phyloP scores from a whole-genome alignment of 2,888 invertebrate species.

The Tetranychus truncatus region DNA sequence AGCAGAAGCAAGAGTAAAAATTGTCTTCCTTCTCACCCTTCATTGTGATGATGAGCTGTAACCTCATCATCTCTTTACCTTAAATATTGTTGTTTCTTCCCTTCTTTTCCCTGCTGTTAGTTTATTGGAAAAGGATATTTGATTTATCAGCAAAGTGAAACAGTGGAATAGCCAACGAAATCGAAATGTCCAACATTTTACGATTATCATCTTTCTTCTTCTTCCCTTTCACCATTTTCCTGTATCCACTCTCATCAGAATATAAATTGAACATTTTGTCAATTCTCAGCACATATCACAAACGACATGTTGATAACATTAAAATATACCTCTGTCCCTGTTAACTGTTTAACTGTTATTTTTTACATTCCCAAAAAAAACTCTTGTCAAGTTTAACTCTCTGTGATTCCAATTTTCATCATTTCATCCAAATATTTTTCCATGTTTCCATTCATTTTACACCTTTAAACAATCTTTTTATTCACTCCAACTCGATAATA shows the following conservation, averaged over 20 bases:
- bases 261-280: slow-evolving; percentile 1
- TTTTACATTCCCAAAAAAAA: background rate
- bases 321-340: background rate
- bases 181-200: background rate
- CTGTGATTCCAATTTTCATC: background rate
- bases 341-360: background rate
- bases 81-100: background rate
- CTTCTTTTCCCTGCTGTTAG: background rate
- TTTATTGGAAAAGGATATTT: background rate
- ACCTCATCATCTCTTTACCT: background rate
- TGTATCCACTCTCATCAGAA: background rate
- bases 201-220: background rate
- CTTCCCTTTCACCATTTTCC: background rate
- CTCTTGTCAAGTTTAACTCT: background rate
- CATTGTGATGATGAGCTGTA: background rate
- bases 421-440: too few relatives aligned
- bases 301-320: background rate
- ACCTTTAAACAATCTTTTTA: too few relatives aligned
- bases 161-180: background rate
- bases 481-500: too few relatives aligned
- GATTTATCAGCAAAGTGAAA: background rate
- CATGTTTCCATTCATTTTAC: too few relatives aligned
- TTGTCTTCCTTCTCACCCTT: background rate
- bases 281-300: background rate
- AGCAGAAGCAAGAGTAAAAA: background rate